phyloP scores from a whole-genome alignment of 2,113 vertebrate species.

The Diadophis punctatus region DNA sequence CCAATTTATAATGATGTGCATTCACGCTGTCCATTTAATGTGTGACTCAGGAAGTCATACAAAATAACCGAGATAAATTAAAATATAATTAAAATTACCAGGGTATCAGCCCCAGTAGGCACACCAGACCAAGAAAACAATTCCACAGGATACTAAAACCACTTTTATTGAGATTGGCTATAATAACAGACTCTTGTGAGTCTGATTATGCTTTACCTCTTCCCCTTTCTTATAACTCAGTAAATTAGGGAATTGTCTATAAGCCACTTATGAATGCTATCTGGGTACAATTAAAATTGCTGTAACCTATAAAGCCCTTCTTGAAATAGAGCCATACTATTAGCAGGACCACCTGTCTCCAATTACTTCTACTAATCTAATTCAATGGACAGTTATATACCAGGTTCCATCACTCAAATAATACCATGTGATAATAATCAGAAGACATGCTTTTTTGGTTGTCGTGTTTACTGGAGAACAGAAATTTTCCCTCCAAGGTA shows the following conservation, averaged over 20 bases:
- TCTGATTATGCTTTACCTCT: not conserved
- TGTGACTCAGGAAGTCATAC: not conserved
- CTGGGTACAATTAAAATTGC: not conserved
- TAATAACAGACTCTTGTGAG: not conserved
- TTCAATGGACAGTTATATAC: too few relatives aligned
- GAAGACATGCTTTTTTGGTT: too few relatives aligned
- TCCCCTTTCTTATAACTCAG: not conserved
- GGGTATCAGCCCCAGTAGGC: not conserved
- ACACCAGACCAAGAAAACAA: not conserved
- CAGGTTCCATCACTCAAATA: too few relatives aligned
- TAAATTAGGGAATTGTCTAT: not conserved
- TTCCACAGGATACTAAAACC: not conserved
- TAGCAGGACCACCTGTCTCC: too few relatives aligned
- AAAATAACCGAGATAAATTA: not conserved
- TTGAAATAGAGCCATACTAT: too few relatives aligned
- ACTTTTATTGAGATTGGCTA: not conserved
- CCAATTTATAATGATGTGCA: not conserved
- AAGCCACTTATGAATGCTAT: not conserved
- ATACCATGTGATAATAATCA: too few relatives aligned
- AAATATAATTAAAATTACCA: not conserved
- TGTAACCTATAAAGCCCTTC: too few relatives aligned
- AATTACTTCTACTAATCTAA: too few relatives aligned
- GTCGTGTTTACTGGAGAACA: too few relatives aligned
- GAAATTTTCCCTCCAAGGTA: too few relatives aligned
- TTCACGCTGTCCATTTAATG: not conserved